Evolutionary conservation across 2,888 invertebrate genomes (phyloP).

Genomic region (Microctonus hyperodae): DNA sequence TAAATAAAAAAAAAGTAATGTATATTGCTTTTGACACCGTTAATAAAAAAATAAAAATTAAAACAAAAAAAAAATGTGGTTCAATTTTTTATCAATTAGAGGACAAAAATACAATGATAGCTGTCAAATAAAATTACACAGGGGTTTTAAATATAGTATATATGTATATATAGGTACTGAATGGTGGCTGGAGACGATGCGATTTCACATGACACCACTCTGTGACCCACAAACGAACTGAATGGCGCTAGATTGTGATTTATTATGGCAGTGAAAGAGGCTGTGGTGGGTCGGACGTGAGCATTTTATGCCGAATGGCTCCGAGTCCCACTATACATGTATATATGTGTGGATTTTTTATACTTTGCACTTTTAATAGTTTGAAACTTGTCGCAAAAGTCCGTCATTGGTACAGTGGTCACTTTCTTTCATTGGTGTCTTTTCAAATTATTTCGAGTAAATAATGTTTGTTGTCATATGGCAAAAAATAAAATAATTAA

Average conservation of each 20-base stretch:
- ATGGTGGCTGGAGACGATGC: conserved; percentile 29
- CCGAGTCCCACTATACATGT: background rate
- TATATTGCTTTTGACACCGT: background rate
- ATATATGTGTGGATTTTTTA: background rate
- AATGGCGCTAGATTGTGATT: conserved; percentile 53
- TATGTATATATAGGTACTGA: conserved; percentile 17
- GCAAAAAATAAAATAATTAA: too few relatives aligned
- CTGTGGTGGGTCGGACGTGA: conserved; percentile 20
- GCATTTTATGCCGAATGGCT: conserved; percentile 4
- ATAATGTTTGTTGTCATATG: too few relatives aligned
- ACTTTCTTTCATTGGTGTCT: too few relatives aligned
- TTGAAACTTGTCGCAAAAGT: background rate
- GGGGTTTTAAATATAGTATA: background rate
- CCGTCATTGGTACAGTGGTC: too few relatives aligned
- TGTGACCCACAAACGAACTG: conserved; percentile 48
- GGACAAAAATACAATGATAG: background rate
- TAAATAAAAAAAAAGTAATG: background rate
- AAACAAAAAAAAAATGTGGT: background rate
- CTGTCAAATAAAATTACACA: conserved; percentile 5
- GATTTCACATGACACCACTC: conserved; percentile 45
- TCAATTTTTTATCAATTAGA: background rate
- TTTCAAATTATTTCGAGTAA: too few relatives aligned
- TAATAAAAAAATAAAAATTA: background rate
- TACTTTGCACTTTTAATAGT: background rate
- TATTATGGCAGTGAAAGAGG: conserved; percentile 45